Percentiles rank a stretch among this genome's conserved stretches.
Evolutionary conservation across 92 coral and sea anemone genomes (phyloP).

Genomic region (Bergia puertoricense): DNA sequence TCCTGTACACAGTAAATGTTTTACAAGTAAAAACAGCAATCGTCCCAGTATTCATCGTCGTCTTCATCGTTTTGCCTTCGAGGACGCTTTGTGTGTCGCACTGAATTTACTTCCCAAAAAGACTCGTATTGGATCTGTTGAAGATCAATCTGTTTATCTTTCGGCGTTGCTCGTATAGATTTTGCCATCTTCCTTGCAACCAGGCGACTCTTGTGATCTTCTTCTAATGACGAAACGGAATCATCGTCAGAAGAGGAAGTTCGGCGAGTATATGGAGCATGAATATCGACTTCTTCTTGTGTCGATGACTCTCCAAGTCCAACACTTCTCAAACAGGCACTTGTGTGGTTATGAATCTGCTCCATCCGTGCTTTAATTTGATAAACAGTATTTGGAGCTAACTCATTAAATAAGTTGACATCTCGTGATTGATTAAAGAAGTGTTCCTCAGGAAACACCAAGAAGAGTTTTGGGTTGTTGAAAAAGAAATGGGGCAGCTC

Average conservation of each 20-base stretch:
- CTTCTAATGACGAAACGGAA: slow-evolving; percentile 11
- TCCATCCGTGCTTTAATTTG: slow-evolving; percentile 16
- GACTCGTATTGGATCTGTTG: slow-evolving; percentile 8
- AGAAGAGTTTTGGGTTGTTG: not conserved
- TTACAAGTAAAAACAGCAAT: not conserved
- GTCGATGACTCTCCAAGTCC: not conserved
- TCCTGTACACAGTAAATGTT: too few species aligned
- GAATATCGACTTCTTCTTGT: slow-evolving; percentile 8
- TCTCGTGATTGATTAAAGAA: not conserved
- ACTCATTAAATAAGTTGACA: slow-evolving; percentile 15
- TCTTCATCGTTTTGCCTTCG: not conserved
- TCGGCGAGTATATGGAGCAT: slow-evolving; percentile 16
- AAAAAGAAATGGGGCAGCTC: slow-evolving; percentile 37
- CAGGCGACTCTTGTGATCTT: slow-evolving; percentile 7
- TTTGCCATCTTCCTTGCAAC: slow-evolving; percentile 27
- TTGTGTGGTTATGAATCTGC: slow-evolving; percentile 7
- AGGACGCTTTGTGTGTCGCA: not conserved
- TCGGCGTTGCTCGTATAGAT: not conserved
- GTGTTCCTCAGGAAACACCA: slow-evolving; percentile 24
- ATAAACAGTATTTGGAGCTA: slow-evolving; percentile 15
- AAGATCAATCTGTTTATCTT: not conserved
- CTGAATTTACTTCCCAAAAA: not conserved
- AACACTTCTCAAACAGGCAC: not conserved
- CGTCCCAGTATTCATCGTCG: not conserved
- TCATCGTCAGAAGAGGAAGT: slow-evolving; percentile 15